phyloP scores from a whole-genome alignment of 2,888 invertebrate species.

The Parascotia fuliginaria region DNA sequence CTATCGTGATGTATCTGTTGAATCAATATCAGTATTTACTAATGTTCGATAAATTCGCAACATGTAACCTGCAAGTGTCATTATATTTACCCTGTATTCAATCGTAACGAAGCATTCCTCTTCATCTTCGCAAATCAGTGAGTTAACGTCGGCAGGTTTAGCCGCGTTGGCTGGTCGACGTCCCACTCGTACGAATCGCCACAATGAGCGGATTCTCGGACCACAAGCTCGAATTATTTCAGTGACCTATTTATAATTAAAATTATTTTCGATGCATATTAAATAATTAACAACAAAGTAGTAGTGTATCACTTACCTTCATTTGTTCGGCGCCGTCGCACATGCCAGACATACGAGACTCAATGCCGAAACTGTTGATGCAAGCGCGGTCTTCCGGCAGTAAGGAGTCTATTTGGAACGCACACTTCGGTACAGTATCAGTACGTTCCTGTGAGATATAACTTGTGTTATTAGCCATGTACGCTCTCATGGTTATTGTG shows the following conservation, averaged over 20 bases:
- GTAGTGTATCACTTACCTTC: constrained; percentile 58
- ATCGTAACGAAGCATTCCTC: constrained; percentile 76
- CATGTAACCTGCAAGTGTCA: too few species aligned
- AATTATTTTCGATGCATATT: background rate
- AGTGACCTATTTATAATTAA: constrained; percentile 54
- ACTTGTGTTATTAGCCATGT: background rate
- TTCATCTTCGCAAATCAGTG: constrained; percentile 77
- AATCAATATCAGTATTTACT: background rate
- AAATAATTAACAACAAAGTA: too few species aligned
- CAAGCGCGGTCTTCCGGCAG: constrained; percentile 76
- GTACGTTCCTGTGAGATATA: constrained; percentile 64
- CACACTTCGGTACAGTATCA: constrained; percentile 71
- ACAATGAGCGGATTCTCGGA: constrained; percentile 73
- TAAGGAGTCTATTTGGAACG: constrained; percentile 77
- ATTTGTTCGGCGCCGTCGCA: constrained; percentile 81
- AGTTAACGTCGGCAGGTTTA: constrained; percentile 79
- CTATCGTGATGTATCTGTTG: constrained; percentile 77
- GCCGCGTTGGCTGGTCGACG: constrained; percentile 63
- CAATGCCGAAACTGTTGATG: constrained; percentile 72
- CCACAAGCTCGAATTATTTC: constrained; percentile 73
- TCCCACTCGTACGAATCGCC: constrained; percentile 74
- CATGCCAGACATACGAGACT: constrained; percentile 54
- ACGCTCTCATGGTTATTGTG: background rate
- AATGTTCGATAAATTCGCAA: too few species aligned
- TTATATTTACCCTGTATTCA: constrained; percentile 72